Base-by-base conservation (phyloP, 1,140 invertebrate species). In the Periplaneta americana region DNA sequence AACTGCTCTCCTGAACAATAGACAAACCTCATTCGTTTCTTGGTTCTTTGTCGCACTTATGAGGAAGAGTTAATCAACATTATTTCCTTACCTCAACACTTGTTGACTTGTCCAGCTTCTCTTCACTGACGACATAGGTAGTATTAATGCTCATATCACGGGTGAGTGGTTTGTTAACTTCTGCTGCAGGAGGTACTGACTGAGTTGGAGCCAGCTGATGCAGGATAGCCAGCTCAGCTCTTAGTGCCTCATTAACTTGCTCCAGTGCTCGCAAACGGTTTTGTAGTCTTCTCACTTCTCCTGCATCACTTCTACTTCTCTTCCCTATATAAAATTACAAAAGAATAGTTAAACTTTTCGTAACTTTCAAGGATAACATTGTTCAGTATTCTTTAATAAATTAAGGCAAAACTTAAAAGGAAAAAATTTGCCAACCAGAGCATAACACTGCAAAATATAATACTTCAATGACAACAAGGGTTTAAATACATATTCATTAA, bases 211-310 rank as follows among this genome's bases (percentile, higher is more conserved):
- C 48, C 48, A 66, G 0, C 28, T 66, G 48, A 8, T 66, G 48
- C 48, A 66, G 22, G 31, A 82, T 79, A 15, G 66, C 79, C 33
- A 89, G 83, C 83, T 90, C 88, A 35, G 88, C 86, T 74, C 85
- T 84, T 34, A 89, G 84, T 13, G 88, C 87, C 80, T 87, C 84
- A 82, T 89, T 89, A 48, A 88, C 83, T 80, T 87, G 85, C 75
- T 89, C 87, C 74, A 87, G 78, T 13, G 77, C 84, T 11, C 84
- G 80, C 32, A 87, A 35, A 77, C 84, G 85, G 74, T 81, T 83
- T 22, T 85, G 83, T 17, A 87, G 81, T 34, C 85, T 81, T 39
- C 84, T 79, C 31, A 86, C 75, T 81, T 87, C 86, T 34, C 82
- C 76, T 33, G 82, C 75, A 48, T 84, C 84, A 17, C 82, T 84